Percentiles rank a stretch among this genome's conserved stretches.
Evolutionary conservation across 2,888 invertebrate species (phyloP).

Genomic region (Tenthredo distinguenda): DNA sequence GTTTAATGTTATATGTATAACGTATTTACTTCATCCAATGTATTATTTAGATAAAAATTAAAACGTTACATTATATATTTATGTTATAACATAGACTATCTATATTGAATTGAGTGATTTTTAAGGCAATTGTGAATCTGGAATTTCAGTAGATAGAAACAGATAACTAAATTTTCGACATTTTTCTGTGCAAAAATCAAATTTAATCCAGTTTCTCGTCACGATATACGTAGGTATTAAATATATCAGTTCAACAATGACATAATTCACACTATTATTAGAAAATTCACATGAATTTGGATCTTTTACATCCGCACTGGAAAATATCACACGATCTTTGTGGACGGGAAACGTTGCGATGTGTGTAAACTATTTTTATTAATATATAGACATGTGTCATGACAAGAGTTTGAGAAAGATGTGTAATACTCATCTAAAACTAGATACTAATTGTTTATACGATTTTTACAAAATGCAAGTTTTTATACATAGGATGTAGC

Average conservation of each 20-base stretch:
- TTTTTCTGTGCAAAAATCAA: not conserved
- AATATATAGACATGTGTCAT: not conserved
- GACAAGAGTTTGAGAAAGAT: not conserved
- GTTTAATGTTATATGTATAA: conserved; percentile 1
- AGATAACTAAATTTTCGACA: not conserved
- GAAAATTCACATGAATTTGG: not conserved
- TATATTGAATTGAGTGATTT: conserved; percentile 8
- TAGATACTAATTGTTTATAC: not conserved
- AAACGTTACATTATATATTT: conserved; percentile 30
- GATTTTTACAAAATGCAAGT: not conserved
- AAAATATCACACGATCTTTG: not conserved
- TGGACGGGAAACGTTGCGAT: not conserved
- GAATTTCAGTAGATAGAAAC: not conserved
- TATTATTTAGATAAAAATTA: conserved; percentile 30
- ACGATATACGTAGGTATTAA: too few relatives aligned
- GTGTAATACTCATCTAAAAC: conserved; percentile 14
- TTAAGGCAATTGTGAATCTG: not conserved
- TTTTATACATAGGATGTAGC: conserved; percentile 5
- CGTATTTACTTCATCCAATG: not conserved
- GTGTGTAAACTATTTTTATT: not conserved
- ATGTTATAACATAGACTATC: not conserved
- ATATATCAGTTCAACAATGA: not conserved
- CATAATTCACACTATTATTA: not conserved
- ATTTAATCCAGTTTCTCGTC: not conserved
- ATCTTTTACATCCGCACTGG: not conserved